Percentiles rank a stretch among this genome's conserved stretches.
phyloP scores from a whole-genome alignment of 2,797 vertebrate species.

The Melanogrammus aeglefinus region DNA sequence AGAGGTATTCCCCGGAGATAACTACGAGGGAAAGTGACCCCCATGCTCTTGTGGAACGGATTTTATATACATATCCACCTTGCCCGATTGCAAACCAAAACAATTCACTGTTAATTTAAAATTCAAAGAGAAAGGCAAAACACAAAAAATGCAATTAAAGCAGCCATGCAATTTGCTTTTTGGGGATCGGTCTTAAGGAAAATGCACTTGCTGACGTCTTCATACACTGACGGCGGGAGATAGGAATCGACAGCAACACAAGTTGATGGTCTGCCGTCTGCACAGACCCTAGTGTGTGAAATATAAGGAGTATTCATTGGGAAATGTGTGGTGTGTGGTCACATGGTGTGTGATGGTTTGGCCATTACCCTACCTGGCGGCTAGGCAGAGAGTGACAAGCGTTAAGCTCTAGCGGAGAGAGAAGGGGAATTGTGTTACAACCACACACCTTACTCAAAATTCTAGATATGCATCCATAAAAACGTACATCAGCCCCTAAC shows the following conservation, averaged over 20 bases:
- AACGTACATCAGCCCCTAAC: constrained; percentile 99
- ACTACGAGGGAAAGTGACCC: constrained; percentile 32
- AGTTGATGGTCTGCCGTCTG: constrained; percentile 22
- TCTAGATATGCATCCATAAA: constrained; percentile 99
- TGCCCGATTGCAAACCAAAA: constrained; percentile 44
- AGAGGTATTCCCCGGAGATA: constrained; percentile 31
- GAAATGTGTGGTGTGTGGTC: too few relatives aligned
- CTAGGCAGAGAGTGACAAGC: constrained; percentile 57
- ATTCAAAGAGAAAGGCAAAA: background rate
- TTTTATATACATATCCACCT: too few relatives aligned
- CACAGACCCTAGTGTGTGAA: too few relatives aligned
- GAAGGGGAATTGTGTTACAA: constrained; percentile 67
- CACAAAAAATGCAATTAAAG: constrained; percentile 6
- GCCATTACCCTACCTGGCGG: constrained; percentile 60
- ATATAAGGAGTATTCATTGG: constrained; percentile 18
- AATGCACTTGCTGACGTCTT: background rate
- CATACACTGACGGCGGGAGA: constrained; percentile 27
- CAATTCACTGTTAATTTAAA: constrained; percentile 30
- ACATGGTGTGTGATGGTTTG: constrained; percentile 54
- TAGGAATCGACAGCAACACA: too few relatives aligned
- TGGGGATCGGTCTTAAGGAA: background rate
- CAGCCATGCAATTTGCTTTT: background rate
- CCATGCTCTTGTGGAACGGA: constrained; percentile 38
- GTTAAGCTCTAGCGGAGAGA: constrained; percentile 55
- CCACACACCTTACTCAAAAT: constrained; percentile 99